Evolutionary conservation across 1,140 invertebrate species (phyloP).

Genomic region (Saccostrea echinata): DNA sequence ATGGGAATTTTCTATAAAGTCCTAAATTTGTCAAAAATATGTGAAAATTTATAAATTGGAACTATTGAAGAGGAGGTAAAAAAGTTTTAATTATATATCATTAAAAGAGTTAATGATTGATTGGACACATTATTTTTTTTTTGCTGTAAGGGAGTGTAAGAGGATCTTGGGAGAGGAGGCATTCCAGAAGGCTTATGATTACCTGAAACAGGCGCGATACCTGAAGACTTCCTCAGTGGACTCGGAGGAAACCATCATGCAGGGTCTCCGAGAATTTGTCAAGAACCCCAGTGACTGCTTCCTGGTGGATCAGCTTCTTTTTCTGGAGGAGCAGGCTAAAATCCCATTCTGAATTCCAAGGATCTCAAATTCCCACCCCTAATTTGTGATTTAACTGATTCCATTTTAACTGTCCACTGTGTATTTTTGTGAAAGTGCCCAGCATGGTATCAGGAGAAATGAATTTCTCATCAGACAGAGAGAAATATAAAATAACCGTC

Average conservation of each 20-base stretch:
- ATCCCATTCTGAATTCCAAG: slow-evolving; percentile 2
- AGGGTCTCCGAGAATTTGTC: slow-evolving; percentile 73
- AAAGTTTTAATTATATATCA: neutral
- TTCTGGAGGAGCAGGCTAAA: slow-evolving; percentile 76
- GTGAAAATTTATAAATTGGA: too few relatives aligned
- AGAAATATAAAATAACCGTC: too few relatives aligned
- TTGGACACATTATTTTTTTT: slow-evolving; percentile 17
- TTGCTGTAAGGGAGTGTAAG: slow-evolving; percentile 75
- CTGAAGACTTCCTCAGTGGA: slow-evolving; percentile 56
- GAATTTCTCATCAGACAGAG: too few relatives aligned
- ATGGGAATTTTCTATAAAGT: too few relatives aligned
- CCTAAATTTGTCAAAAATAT: too few relatives aligned
- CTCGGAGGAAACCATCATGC: slow-evolving; percentile 70
- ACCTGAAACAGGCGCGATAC: slow-evolving; percentile 73
- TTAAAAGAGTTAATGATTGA: neutral
- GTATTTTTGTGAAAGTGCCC: too few relatives aligned
- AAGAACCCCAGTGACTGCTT: slow-evolving; percentile 79
- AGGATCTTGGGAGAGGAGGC: slow-evolving; percentile 71
- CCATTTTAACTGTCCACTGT: neutral
- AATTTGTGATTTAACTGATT: neutral
- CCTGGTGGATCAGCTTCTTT: slow-evolving; percentile 78
- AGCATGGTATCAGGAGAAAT: too few relatives aligned
- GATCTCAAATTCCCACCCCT: neutral
- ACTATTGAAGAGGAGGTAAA: neutral
- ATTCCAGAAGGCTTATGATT: slow-evolving; percentile 77